Evolutionary conservation across 2,888 invertebrate species (phyloP).

Genomic region (Conchocele bisecta): DNA sequence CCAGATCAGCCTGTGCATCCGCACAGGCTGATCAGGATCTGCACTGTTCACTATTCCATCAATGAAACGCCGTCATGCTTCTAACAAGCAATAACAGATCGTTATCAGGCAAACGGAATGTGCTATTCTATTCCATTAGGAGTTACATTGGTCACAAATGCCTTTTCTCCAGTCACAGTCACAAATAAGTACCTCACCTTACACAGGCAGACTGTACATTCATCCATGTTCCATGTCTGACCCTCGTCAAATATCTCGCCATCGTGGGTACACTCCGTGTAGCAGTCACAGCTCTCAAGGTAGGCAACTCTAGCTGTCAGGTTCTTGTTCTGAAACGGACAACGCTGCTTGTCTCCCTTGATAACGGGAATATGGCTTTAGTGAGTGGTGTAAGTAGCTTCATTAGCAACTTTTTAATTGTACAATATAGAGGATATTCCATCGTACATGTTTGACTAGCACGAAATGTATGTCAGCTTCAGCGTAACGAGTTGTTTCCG

Average conservation of each 20-base stretch:
- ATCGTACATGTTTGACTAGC: too few species aligned
- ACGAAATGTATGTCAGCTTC: too few species aligned
- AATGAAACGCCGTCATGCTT: too few species aligned
- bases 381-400: too few species aligned
- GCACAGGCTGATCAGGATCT: too few species aligned
- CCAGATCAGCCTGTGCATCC: too few species aligned
- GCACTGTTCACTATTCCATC: too few species aligned
- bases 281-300: constrained; percentile 74
- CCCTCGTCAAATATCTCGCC: constrained; percentile 70
- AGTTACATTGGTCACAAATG: not conserved
- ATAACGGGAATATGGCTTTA: too few species aligned
- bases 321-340: constrained; percentile 67
- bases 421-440: too few species aligned
- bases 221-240: constrained; percentile 72
- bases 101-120: not conserved
- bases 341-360: constrained; percentile 18
- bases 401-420: too few species aligned
- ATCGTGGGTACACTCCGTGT: constrained; percentile 68
- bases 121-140: not conserved
- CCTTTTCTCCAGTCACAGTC: not conserved
- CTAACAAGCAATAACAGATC: constrained; percentile 1
- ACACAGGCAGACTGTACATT: constrained; percentile 74
- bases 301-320: constrained; percentile 64
- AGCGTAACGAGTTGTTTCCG: too few species aligned
- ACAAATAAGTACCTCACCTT: constrained; percentile 57